Percentiles rank a stretch among this genome's conserved stretches.
phyloP scores from a whole-genome alignment of 1,140 invertebrate species.

The Lordiphosa collinella region DNA sequence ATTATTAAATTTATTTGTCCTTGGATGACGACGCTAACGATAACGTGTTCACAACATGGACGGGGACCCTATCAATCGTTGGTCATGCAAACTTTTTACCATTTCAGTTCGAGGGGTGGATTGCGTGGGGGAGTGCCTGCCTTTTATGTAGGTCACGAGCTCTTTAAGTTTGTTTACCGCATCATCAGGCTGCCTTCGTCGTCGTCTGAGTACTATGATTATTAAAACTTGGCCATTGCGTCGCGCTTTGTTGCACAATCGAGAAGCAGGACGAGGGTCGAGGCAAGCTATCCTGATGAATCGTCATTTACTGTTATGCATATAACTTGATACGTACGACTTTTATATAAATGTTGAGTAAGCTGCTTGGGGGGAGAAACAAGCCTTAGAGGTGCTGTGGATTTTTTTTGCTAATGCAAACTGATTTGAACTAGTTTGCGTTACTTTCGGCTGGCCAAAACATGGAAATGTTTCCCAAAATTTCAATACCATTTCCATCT shows the following conservation, averaged over 20 bases:
- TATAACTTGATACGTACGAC: constrained; percentile 38
- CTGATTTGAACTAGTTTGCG: constrained; percentile 13
- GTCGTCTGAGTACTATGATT: constrained; percentile 27
- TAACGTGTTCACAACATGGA: constrained; percentile 8
- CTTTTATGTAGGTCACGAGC: constrained; percentile 52
- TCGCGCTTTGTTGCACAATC: constrained; percentile 35
- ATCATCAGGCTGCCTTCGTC: constrained; percentile 13
- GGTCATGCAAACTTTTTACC: constrained; percentile 49
- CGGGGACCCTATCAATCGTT: constrained; percentile 48
- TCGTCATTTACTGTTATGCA: constrained; percentile 48
- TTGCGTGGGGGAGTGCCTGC: constrained; percentile 15
- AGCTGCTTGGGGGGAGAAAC: constrained; percentile 10
- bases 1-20: constrained; percentile 55
- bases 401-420: constrained; percentile 8
- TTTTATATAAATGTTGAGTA: constrained; percentile 46
- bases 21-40: constrained; percentile 23
- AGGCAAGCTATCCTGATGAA: constrained; percentile 9
- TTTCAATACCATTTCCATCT: neutral
- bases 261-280: neutral
- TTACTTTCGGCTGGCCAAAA: constrained; percentile 1
- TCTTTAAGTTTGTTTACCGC: constrained; percentile 65
- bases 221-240: constrained; percentile 55
- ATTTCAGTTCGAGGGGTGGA: constrained; percentile 12
- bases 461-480: constrained; percentile 6
- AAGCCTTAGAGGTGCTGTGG: constrained; percentile 27